Conservation (phyloP, 2,797 vertebrate species). For the Spheniscus humboldti region DNA sequence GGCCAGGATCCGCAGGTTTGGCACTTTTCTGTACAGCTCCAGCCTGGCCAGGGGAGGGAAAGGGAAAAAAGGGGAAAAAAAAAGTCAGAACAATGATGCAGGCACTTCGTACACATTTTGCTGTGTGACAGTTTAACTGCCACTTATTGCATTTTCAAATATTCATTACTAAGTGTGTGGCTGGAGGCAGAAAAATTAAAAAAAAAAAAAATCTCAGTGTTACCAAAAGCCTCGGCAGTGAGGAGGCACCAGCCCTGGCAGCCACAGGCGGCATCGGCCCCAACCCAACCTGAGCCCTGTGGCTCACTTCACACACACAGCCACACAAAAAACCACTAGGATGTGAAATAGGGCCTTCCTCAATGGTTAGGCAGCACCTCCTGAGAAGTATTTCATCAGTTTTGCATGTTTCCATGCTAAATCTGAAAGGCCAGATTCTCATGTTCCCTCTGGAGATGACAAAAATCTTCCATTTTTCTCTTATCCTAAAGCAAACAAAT, state of each 20-base stretch:
- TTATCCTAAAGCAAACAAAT: background rate
- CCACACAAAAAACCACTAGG: background rate
- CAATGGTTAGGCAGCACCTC: background rate
- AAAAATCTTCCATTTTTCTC: background rate
- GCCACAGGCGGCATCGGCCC: accelerated
- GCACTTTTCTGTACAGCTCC: constrained; percentile 97
- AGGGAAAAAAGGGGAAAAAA: background rate
- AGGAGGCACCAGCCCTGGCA: background rate
- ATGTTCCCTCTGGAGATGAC: background rate
- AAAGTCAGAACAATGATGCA: background rate
- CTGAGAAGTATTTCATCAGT: background rate
- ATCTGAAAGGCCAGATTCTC: background rate
- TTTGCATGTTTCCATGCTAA: background rate
- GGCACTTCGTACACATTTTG: background rate
- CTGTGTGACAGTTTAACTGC: background rate
- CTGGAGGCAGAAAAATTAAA: background rate
- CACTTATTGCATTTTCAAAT: background rate
- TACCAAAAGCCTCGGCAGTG: background rate
- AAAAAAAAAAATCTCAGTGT: background rate
- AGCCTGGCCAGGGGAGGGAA: constrained; percentile 72
- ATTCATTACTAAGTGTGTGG: background rate
- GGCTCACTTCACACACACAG: background rate
- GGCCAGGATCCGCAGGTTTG: constrained; percentile 94
- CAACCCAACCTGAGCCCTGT: background rate
- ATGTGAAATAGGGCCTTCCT: background rate